Base-by-base conservation (phyloP, 2,888 invertebrate species). In the Tyria jacobaeae region DNA sequence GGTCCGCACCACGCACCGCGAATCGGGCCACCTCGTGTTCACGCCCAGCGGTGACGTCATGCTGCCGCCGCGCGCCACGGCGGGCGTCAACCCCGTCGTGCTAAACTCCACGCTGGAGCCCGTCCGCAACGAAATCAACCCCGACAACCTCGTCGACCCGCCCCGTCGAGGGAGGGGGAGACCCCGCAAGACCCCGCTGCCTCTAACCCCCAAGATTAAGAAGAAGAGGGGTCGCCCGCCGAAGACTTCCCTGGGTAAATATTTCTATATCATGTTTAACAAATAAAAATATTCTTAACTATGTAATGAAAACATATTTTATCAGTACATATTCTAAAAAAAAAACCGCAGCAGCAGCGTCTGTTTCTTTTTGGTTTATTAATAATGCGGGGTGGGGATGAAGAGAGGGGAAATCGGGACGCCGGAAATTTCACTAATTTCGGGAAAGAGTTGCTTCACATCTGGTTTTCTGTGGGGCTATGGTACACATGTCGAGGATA, bases 161-260 rank as follows among this genome's bases (percentile, higher is more conserved):
- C 90, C 91, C 5, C 87, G 95, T n/a, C 83, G 87, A 14, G 77
- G 87, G 0, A 83, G 95, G 48, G 95, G 95, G 0, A 70, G 95
- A 0, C 95, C 95, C 0, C 82, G 95, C 67, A 95, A 95, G 85
- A 94, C 94, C 9, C 95, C 95, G 9, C 77, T 94, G 68, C 93
- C 93, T 0, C 78, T 92, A 35, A 90, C 90, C 39, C 92, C 93
- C 12, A 91, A 92, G 81, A 89, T 93, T 66, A 94, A 94, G 84
- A 93, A 93, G 80, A 85, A 87, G 76, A 73, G 93, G 15, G 94
- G 94, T 2, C 89, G 94, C 5, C 94, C 94, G 67, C 94, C 94
- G 9, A 94, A 94, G 82, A 92, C 94, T 0, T 91, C 91, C 21
- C 82, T 92, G n/a, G 93, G 93, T 94, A 50, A 86, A 79, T 84